Evolutionary conservation across 2,888 invertebrate species (phyloP), one percentile per base, ranked within the genome.

Genomic region (Apotomis betuletana): DNA sequence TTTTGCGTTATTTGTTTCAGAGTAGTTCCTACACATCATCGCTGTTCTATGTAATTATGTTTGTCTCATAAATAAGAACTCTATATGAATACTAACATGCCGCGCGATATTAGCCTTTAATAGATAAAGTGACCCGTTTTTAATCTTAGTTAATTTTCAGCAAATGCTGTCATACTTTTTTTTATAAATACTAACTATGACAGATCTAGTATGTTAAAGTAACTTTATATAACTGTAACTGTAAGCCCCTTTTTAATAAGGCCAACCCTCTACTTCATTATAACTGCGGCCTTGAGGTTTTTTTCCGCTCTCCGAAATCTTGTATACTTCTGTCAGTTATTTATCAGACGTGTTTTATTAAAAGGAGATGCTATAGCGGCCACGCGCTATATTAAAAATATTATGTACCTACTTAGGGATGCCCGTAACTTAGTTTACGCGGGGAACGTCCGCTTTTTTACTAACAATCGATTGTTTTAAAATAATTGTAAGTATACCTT

Each of bases 201-300:
- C 3, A 68, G 51, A n/a, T 36, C 60, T 27, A 49, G 41, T 8
- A 59, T 52, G n/a, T 60, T 68, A 52, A 67, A 57, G 55, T 58
- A 57, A 68, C 54, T 68, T 68, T 52, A 27, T 52, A 27, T 27
- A 1, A 60, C 41, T 60, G 59, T 27, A 1, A 60, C 41, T 60
- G 59, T 67, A 60, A 49, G 5, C 59, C 41, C 59, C 67, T 41
- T 52, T 69, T 62, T 62, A 69, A 69, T 62, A 57, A 46, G 57
- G 69, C 55, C 27, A 6, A 38, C 49, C 13, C 13, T 55, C 57
- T 15, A 27, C 62, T 62, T 57, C 49, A 62, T 69, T 69, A 62
- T 36, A 62, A 62, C 46, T 38, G 46, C 55, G 69, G 62, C 46
- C 49, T 62, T 49, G 51, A 54, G 36, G 46, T 69, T 2, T 27